Evolutionary conservation across 2,797 vertebrate species (phyloP).

Genomic region (Sebastes minor): DNA sequence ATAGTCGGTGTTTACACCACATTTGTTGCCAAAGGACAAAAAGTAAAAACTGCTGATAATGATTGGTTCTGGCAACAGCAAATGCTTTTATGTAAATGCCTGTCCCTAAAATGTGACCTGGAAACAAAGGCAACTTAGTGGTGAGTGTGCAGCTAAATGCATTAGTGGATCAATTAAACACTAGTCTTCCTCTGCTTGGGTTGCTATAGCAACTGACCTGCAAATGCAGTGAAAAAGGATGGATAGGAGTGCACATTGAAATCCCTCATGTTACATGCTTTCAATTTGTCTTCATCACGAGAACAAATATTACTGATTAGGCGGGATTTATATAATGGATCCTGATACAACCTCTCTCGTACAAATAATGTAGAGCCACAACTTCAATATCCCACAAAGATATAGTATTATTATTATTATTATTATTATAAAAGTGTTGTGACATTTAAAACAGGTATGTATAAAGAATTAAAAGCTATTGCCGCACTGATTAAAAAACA

Average conservation of each 20-base stretch:
- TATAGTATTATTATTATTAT: neutral
- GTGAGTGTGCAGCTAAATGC: conserved; percentile 92
- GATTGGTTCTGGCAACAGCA: conserved; percentile 90
- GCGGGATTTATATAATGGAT: neutral
- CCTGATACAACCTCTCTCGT: neutral
- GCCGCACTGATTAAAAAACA: neutral
- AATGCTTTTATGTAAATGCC: conserved; percentile 97
- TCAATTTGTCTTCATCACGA: conserved; percentile 69
- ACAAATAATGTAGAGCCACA: neutral
- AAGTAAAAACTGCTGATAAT: conserved; percentile 93
- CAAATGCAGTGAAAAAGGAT: conserved; percentile 73
- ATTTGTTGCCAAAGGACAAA: conserved; percentile 90
- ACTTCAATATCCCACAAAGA: neutral
- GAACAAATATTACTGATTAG: conserved; percentile 12
- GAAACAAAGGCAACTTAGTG: conserved; percentile 96
- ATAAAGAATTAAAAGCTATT: neutral
- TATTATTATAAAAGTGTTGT: neutral
- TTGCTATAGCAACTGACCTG: conserved; percentile 92
- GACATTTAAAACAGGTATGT: neutral
- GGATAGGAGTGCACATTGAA: conserved; percentile 80
- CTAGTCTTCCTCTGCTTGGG: conserved; percentile 86
- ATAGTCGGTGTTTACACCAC: conserved; percentile 85
- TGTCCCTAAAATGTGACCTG: conserved; percentile 94
- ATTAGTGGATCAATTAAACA: conserved; percentile 99
- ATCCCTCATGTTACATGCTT: conserved; percentile 50